phyloP scores from a whole-genome alignment of 2,113 vertebrate genomes.

The Varanus komodoensis region DNA sequence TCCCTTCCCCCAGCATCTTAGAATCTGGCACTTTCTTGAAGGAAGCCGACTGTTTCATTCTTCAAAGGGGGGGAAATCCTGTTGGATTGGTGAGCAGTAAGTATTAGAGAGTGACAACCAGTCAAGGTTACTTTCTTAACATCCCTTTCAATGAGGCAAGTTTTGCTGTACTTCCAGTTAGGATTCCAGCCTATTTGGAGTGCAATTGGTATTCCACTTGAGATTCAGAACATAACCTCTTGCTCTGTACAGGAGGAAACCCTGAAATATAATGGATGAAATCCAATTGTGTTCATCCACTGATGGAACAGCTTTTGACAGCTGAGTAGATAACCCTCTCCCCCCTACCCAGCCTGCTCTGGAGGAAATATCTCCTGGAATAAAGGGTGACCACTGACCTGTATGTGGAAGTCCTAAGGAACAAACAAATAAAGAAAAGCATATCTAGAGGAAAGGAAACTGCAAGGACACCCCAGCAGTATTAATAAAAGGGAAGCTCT shows the following conservation, averaged over 20 bases:
- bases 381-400: too few relatives aligned
- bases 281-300: neutral
- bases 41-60: neutral
- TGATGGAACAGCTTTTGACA: neutral
- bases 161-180: neutral
- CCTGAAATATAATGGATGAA: neutral
- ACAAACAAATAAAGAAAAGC: too few relatives aligned
- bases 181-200: neutral
- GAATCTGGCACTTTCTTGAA: neutral
- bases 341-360: neutral
- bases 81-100: neutral
- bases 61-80: neutral
- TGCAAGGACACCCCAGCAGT: too few relatives aligned
- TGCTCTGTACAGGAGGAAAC: neutral
- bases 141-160: neutral
- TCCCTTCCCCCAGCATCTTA: neutral
- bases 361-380: neutral
- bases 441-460: too few relatives aligned
- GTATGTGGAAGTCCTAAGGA: too few relatives aligned
- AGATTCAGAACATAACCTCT: neutral
- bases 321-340: neutral
- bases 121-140: neutral
- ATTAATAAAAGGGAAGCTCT: too few relatives aligned
- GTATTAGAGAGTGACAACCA: neutral
- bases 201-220: neutral